Evolutionary conservation across 2,113 vertebrate species (phyloP), one percentile per base, ranked within the genome.

Genomic region (Nibea coibor): DNA sequence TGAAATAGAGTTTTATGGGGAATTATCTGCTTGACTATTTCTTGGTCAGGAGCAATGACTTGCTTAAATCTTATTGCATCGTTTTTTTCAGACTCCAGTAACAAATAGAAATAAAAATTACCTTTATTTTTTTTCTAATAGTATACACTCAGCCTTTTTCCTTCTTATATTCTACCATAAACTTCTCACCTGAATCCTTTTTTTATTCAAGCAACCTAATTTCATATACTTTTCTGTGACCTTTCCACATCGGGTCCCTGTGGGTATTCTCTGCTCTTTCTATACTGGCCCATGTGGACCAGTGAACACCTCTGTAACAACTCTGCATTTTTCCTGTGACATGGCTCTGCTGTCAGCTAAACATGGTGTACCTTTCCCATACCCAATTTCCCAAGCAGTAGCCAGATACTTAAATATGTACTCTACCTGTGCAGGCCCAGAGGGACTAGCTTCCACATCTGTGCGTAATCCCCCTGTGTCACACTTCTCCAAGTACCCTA

Each of bases 401-500:
- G 71, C 63, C 39, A 50, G 16, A 26, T 43, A 22, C 19, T 54
- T 28, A 26, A 35, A 72, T 53, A 58, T 71, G 45, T 70, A 63
- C 58, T 76, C 69, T 72, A 9, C 35, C 50, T 45, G 54, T 51
- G 66, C 12, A 54, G 24, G 51, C 78, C 86, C 39, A 4, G 28
- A 57, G 85, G 80, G 70, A 89, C 54, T 16, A 62, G 42, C 24
- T 69, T 56, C 59, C 71, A 84, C 80, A 85, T 83, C 79, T 85
- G 75, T 78, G 79, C 48, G 48, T 82, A 57, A 42, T 75, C 59
- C 68, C 43, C 45, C n/a, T 7, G 50, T 73, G 71, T 75, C 61
- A 28, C 76, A 56, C 56, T 72, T 73, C 68, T 79, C 65, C 68
- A 84, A 78, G 73, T 72, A 73, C 69, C 4, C 6, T 58, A 78